Base-by-base conservation (phyloP, 2,797 vertebrate species). In the Australoheros facetus region DNA sequence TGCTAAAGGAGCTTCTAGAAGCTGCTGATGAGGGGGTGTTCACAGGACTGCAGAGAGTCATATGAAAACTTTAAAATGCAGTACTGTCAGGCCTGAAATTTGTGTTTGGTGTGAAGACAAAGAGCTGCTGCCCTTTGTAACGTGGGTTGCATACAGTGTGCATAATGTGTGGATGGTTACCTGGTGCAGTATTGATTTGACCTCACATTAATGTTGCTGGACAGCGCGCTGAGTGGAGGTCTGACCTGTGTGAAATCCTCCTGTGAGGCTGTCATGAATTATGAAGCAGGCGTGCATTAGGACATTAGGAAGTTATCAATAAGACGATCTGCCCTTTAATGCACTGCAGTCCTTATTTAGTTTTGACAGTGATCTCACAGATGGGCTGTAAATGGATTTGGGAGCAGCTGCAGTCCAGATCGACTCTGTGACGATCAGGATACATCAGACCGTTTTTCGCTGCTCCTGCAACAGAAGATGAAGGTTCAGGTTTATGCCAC, bases 241-340 rank as follows among this genome's bases (percentile, higher is more conserved):
- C 17, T 32, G 66, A 64, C 53, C 71, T 21, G 59, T 55, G 78
- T 62, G 48, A 66, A 14, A 42, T 23, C n/a, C 23, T 59, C 48
- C 32, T 13, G 9, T n/a, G 55, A 58, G 54, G 60, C 59, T 48
- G 72, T 54, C 57, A 74, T 86, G 53, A 77, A 88, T 88, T 83
- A 87, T 85, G 83, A 88, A 86, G 45, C 58, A 74, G 56, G 45
- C 7, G 4, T 34, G 76, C 86, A 83, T 89, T 85, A 81, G 72
- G 71, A 78, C 64, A 84, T 73, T 59, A 62, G 19, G 57, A 82
- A 32, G 45, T 71, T 5, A 53, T 82, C 60, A 62, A 45, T 78
- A 71, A 81, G 58, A 11, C n/a, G 16, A 23, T 77, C 48, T 16
- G 7, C 57, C 64, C 66, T 58, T 78, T 12, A 77, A 60, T 42